Evolutionary conservation across 30 jellyfish, hydroid and myxozoan genomes (phyloP).

Genomic region (Aurelia aurita): DNA sequence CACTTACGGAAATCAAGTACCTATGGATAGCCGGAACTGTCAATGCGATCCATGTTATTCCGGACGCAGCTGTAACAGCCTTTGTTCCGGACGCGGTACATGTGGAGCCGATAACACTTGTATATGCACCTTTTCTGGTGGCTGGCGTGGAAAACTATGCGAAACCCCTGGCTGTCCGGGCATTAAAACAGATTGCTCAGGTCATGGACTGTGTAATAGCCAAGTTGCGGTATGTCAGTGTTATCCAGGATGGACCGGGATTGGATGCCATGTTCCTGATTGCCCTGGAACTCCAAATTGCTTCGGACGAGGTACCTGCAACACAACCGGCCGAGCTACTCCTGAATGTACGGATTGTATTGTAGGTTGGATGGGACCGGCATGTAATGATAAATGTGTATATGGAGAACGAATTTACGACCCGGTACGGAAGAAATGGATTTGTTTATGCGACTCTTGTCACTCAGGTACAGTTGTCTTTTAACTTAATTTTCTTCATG

Average conservation of each 20-base stretch:
- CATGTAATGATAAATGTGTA: conserved; percentile 65
- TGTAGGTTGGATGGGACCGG: conserved; percentile 84
- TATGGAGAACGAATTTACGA: conserved; percentile 41
- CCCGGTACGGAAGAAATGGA: conserved; percentile 28
- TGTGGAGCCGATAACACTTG: conserved; percentile 46
- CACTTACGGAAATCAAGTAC: conserved; percentile 52
- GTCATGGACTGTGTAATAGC: conserved; percentile 65
- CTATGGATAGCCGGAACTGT: conserved; percentile 75
- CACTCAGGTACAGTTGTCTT: conserved; percentile 36
- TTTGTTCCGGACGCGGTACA: conserved; percentile 71
- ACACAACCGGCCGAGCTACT: conserved; percentile 54
- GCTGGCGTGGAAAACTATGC: conserved; percentile 74
- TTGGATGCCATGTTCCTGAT: conserved; percentile 71
- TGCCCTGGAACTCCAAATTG: conserved; percentile 81
- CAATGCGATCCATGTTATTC: conserved; percentile 62
- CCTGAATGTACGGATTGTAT: conserved; percentile 72
- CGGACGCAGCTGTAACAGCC: conserved; percentile 72
- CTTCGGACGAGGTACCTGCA: conserved; percentile 62
- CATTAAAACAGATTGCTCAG: conserved; percentile 48
- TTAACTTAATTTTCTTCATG: too few relatives aligned
- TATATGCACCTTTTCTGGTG: conserved; percentile 57
- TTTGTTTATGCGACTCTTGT: conserved; percentile 50
- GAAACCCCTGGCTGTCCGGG: conserved; percentile 80
- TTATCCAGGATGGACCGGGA: conserved; percentile 71
- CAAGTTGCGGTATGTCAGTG: conserved; percentile 43